These are phyloP conservation scores for Hippoglossus stenolepis DNA, from an alignment of 2,113 vertebrate species.

Conservation along the genomic window DNA sequence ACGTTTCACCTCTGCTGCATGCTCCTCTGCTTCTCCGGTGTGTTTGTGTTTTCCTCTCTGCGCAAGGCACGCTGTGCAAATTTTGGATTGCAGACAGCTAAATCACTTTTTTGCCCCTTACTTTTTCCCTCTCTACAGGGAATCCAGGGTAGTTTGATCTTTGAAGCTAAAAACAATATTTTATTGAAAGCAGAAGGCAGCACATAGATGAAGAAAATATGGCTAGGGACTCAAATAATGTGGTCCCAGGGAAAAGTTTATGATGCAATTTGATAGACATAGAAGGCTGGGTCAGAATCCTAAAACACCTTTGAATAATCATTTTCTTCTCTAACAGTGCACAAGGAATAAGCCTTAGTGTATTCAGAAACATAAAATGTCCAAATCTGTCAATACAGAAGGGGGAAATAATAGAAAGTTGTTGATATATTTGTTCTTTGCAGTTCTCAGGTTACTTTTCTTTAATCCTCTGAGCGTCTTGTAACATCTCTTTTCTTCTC, in stretches of 20 bases:
- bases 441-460: too few relatives aligned
- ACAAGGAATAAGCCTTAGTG: neutral
- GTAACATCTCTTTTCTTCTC: too few relatives aligned
- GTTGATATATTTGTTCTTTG: too few relatives aligned
- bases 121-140: slow-evolving; percentile 39
- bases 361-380: neutral
- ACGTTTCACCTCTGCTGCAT: slow-evolving; percentile 42
- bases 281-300: slow-evolving; percentile 11
- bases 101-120: slow-evolving; percentile 26
- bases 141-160: slow-evolving; percentile 59
- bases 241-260: slow-evolving; percentile 27
- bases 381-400: neutral
- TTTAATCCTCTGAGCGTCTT: too few relatives aligned
- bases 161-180: slow-evolving; percentile 52
- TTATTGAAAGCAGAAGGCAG: slow-evolving; percentile 65
- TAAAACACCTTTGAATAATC: slow-evolving; percentile 12
- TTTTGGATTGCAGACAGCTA: slow-evolving; percentile 49
- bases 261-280: slow-evolving; percentile 62
- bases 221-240: slow-evolving; percentile 52
- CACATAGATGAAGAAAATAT: slow-evolving; percentile 44
- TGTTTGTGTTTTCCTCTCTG: slow-evolving; percentile 49
- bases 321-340: slow-evolving; percentile 6
- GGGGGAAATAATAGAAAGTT: too few relatives aligned
- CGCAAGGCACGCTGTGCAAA: slow-evolving; percentile 25
- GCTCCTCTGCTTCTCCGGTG: slow-evolving; percentile 41